Evolutionary conservation across 2,113 vertebrate genomes (phyloP), one percentile per base, ranked within the genome.

Genomic region (Albula goreensis): DNA sequence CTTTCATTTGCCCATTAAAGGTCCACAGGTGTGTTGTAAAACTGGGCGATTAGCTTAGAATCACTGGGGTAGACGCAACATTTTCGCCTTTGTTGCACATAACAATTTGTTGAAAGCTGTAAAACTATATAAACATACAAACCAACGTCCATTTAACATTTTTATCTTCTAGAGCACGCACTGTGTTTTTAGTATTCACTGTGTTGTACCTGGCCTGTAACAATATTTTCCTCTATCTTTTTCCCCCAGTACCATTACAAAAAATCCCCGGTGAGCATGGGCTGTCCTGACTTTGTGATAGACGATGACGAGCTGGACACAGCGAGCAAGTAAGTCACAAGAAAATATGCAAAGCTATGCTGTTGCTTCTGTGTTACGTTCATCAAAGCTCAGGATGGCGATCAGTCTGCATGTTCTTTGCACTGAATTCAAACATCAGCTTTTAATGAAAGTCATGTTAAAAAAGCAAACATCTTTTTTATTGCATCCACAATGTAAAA

Each of bases 1-100:
- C 91, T 93, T 93, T 92, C 92, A 94, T 91, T 92, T 89, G 82
- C 90, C 94, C 91, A 92, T 95, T 93, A 95, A 94, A 94, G 89
- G 87, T 86, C 86, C 94, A 94, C 94, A 95, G 94, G 94, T 95
- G 94, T 92, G 93, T 92, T 93, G 93, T 94, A 93, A 94, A 95
- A 91, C 87, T 84, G 70, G 81, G 84, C 85, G 86, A 93, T 94
- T 92, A 93, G 90, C 92, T 84, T 84, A 87, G 86, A 85, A 19
- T 87, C 83, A 84, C 86, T 70, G 83, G 70, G 83, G 80, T 85
- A 85, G 63, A 89, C 87, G 80, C 82, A 60, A 66, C 31, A 41
- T 41, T 41, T 41, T 48, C 60, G 66, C 17, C 81, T 52, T 48
- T 83, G 86, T 79, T 84, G 56, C 53, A 78, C 17, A 57, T 63